phyloP scores from a whole-genome alignment of 2,797 vertebrate genomes.

The Xerus rutilus region DNA sequence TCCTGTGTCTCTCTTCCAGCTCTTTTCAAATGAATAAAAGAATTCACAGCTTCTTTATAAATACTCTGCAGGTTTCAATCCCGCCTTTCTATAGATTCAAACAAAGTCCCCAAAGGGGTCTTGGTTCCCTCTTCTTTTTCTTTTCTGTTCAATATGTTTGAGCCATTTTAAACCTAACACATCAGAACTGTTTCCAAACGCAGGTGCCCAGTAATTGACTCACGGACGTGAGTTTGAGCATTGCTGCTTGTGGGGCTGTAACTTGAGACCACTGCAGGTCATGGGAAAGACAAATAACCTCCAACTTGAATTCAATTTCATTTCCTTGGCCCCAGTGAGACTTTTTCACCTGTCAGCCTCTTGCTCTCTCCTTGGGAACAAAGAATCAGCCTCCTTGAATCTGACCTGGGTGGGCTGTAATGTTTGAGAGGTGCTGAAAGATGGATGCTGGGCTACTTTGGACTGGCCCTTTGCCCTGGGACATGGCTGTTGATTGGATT shows the following conservation, averaged over 20 bases:
- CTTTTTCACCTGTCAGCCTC: slow-evolving; percentile 61
- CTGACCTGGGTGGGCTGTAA: slow-evolving; percentile 53
- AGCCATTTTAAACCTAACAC: slow-evolving; percentile 72
- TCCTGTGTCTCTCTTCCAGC: slow-evolving; percentile 63
- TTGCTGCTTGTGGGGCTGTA: background rate
- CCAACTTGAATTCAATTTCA: slow-evolving; percentile 71
- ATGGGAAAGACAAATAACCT: slow-evolving; percentile 69
- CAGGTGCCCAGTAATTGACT: slow-evolving; percentile 75
- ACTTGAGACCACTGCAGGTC: slow-evolving; percentile 50
- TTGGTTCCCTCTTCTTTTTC: slow-evolving; percentile 64
- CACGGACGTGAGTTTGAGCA: slow-evolving; percentile 40
- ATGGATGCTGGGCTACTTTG: slow-evolving; percentile 52
- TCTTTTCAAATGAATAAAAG: slow-evolving; percentile 80
- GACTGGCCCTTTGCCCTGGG: slow-evolving; percentile 65
- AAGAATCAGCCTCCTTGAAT: slow-evolving; percentile 59
- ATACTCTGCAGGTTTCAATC: slow-evolving; percentile 80
- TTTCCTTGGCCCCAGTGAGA: slow-evolving; percentile 63
- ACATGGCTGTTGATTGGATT: slow-evolving; percentile 75
- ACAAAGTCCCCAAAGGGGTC: slow-evolving; percentile 69
- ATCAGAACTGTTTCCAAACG: slow-evolving; percentile 63
- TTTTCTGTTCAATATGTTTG: slow-evolving; percentile 69
- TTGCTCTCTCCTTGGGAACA: background rate
- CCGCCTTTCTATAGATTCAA: slow-evolving; percentile 76
- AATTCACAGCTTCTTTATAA: slow-evolving; percentile 75
- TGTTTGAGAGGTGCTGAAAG: slow-evolving; percentile 12